Evolutionary conservation across 2,797 vertebrate species (phyloP).

Genomic region (Bradypus variegatus): DNA sequence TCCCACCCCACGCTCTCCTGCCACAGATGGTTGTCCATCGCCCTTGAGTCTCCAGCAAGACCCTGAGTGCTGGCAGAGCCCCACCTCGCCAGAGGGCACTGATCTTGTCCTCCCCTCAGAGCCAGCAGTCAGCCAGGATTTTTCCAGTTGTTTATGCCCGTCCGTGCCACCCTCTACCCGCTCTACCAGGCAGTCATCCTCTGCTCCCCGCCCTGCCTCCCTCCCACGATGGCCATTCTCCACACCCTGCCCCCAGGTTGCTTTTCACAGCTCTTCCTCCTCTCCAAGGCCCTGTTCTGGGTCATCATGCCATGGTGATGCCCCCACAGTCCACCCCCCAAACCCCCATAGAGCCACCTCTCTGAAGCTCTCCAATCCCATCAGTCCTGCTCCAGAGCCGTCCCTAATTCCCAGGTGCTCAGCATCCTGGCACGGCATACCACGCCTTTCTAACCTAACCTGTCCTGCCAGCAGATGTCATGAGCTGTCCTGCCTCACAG

Average conservation of each 20-base stretch:
- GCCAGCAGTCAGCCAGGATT: not conserved
- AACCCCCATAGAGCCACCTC: not conserved
- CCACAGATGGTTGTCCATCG: not conserved
- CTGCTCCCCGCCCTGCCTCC: not conserved
- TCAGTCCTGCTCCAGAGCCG: not conserved
- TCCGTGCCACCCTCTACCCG: not conserved
- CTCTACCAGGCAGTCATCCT: not conserved
- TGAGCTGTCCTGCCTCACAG: not conserved
- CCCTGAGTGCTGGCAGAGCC: not conserved
- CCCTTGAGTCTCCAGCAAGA: not conserved
- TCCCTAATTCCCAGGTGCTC: not conserved
- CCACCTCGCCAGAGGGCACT: not conserved
- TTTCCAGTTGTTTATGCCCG: not conserved
- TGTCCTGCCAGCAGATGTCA: not conserved
- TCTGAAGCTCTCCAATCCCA: not conserved
- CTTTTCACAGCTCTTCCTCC: not conserved
- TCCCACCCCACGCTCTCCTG: not conserved
- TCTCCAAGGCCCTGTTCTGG: not conserved
- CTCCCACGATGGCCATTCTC: not conserved
- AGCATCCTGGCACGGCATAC: not conserved
- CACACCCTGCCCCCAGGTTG: not conserved
- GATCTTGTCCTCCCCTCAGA: not conserved
- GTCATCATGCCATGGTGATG: not conserved
- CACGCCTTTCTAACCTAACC: not conserved
- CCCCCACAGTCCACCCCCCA: not conserved